Conservation (phyloP, 2,797 vertebrate species). For the Halcyon leucocephala region DNA sequence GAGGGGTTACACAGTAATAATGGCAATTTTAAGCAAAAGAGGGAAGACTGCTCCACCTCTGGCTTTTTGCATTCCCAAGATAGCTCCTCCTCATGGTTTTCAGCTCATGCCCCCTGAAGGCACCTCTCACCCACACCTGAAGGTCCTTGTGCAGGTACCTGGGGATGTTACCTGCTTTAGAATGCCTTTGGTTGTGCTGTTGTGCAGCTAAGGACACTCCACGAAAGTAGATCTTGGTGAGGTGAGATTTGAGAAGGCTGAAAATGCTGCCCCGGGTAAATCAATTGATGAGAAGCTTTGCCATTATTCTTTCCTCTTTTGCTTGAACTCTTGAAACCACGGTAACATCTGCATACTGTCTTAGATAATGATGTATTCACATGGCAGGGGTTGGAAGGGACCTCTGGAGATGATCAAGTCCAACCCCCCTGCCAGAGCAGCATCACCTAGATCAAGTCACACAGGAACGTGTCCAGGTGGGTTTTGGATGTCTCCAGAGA, state of each 20-base stretch:
- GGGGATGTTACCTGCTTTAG: not conserved
- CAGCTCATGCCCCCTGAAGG: not conserved
- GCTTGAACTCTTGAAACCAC: not conserved
- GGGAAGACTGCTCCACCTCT: not conserved
- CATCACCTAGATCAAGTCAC: too few relatives aligned
- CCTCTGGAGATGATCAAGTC: too few relatives aligned
- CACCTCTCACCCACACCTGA: not conserved
- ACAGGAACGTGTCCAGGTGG: too few relatives aligned
- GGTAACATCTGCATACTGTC: not conserved
- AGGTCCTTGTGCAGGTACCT: not conserved
- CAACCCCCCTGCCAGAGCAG: too few relatives aligned
- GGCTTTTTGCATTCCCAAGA: not conserved
- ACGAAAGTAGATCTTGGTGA: rapidly evolving
- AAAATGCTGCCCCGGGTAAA: not conserved
- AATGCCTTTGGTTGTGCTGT: not conserved
- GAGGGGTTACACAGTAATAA: not conserved
- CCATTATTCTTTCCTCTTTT: not conserved
- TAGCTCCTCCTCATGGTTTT: not conserved
- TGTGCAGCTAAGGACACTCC: not conserved
- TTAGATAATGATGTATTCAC: not conserved
- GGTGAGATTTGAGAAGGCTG: not conserved
- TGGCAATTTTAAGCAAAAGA: not conserved
- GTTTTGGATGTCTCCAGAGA: too few relatives aligned
- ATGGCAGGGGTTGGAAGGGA: too few relatives aligned
- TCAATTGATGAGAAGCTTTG: not conserved